Evolutionary conservation across 2,797 vertebrate species (phyloP).

Genomic region (Amblyraja radiata): DNA sequence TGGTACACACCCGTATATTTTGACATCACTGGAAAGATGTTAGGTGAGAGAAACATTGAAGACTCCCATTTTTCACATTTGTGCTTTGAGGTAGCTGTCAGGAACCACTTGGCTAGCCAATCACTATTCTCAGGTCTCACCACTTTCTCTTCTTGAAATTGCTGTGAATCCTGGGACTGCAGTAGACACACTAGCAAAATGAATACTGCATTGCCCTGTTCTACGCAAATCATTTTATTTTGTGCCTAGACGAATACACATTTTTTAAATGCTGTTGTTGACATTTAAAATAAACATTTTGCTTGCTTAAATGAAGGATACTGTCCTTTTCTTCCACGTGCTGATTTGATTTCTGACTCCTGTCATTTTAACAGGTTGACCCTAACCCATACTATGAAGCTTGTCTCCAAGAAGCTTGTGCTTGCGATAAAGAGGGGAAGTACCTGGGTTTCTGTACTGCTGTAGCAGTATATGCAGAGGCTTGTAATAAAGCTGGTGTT

Average conservation of each 20-base stretch:
- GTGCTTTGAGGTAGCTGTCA: no score
- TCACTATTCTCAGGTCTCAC: no score
- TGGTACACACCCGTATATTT: neutral
- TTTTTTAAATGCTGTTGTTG: neutral
- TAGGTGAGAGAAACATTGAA: no score
- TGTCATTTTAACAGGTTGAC: conserved; percentile 7
- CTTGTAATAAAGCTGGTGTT: conserved; percentile 34
- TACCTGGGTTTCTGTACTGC: conserved; percentile 31
- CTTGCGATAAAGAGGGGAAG: conserved; percentile 22
- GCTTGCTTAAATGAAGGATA: neutral
- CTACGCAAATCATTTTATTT: neutral
- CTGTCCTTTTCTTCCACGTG: neutral
- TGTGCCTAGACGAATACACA: no score
- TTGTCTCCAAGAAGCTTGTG: conserved; percentile 35
- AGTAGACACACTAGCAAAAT: no score
- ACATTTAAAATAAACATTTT: neutral
- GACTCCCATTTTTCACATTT: no score
- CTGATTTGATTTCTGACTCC: neutral
- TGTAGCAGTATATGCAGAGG: conserved; percentile 34
- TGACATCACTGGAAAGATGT: neutral
- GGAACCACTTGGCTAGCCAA: no score
- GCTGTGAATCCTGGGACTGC: neutral
- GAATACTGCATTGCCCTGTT: neutral
- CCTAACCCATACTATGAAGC: conserved; percentile 25
- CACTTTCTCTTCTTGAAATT: no score